Evolutionary conservation across 1,140 invertebrate genomes (phyloP), one percentile per base, ranked within the genome.

Genomic region (Grapholita molesta): DNA sequence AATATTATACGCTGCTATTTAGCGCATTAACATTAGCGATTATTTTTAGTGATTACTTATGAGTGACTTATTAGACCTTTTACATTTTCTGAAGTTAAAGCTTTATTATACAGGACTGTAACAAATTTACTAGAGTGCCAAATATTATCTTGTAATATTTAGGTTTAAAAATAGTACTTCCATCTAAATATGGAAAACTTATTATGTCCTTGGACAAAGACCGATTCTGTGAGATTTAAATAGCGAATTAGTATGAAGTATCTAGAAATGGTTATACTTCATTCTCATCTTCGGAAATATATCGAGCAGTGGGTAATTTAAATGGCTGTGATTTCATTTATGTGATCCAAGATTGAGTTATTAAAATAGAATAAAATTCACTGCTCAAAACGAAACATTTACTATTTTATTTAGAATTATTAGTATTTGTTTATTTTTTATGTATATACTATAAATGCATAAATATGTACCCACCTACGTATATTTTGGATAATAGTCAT

Each of bases 271-370:
- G 32, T 65, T 21, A 33, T 38, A 21, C 21, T 33, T 65, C 64
- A 67, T 30, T 25, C 12, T 7, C 28, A 28, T 61, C 25, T 9
- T 25, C 3, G n/a, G 52, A 28, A 28, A 42, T 28, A 2, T 35
- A 52, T 65, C 23, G 64, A 25, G n/a, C 28, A 55, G 23, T 53
- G 28, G 75, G 66, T 83, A 48, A 78, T 84, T 84, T 74, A 82
- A 80, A 85, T 79, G 88, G 89, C 89, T 91, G 89, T 91, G 89
- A 91, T 80, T 88, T 87, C 71, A 66, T 89, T 88, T 89, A 75
- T 83, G 72, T 77, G 74, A 84, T 84, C 80, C 80, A 78, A 84
- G 85, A 85, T 88, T 73, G 64, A 65, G 70, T 74, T 74, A 55
- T 68, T 68, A 69, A 69, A 65, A 77, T 76, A 70, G n/a, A n/a